Base-by-base conservation (phyloP, 2,797 vertebrate genomes). In the Gymnocypris eckloni region DNA sequence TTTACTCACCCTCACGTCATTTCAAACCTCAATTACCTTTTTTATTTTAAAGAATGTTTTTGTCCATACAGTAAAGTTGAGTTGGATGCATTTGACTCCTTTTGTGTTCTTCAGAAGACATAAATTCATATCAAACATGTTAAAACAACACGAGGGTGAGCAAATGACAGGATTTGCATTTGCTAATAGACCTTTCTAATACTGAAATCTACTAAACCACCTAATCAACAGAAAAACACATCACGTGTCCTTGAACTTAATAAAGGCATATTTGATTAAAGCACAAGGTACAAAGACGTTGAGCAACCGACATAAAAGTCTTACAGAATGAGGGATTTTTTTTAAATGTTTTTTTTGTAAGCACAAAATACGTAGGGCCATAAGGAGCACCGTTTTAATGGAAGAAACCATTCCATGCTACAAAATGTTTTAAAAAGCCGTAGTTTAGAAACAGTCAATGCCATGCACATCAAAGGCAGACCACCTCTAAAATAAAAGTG, bases 391-490 rank as follows among this genome's bases (percentile, higher is more conserved):
- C 85, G 84, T 83, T 82, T 84, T 86, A 92, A 83, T 88, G 79
- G 85, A 92, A 83, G 88, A 92, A 87, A 79, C 45, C 77, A 71
- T 80, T 86, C 48, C 77, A 90, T 89, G 89, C 90, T 90, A 89
- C 90, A 82, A 86, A 87, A 86, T 83, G 37, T 79, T 67, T 80
- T 43, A 15, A 78, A 87, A 86, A 85, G 78, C 71, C 67, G 33
- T 61, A 64, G 39, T 86, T 73, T 39, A 71, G 61, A 89, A 91
- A 93, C 84, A 90, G 91, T 90, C 91, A 90, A 93, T 91, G 89
- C 91, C 87, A 92, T 93, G 90, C 90, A 93, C 87, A 91, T 69
- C 50, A 83, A 87, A 91, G 70, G 52, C 89, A 90, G 9, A 91
- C 70, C 88, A 77, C 87, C 75, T 87, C 86, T 86, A 22, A 86